Evolutionary conservation across 1,140 invertebrate genomes (phyloP), one percentile per base, ranked within the genome.

Genomic region (Penaeus vannamei): DNA sequence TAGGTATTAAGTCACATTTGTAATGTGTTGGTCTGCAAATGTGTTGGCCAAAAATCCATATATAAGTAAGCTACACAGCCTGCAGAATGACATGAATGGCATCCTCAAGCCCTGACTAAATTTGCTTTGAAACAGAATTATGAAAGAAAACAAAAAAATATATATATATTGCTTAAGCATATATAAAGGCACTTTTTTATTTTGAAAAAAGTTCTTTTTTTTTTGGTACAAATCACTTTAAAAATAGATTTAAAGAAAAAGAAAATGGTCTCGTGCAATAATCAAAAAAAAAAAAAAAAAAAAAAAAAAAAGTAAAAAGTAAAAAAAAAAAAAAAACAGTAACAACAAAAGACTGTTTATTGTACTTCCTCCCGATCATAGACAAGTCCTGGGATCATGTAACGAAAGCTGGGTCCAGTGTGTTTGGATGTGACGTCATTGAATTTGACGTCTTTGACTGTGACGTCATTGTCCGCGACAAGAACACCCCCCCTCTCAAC

Each of bases 161-260:
- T 53, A 53, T 53, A 53, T 53, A 53, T 82, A 23, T 82, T 64
- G 46, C 66, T 85, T 82, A 82, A 69, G 46, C 82, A 82, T 87
- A 81, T 82, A 69, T 53, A 53, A 53, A 53, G 53, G 53, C 53
- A 53, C 53, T 53, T 53, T 53, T 53, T 53, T 53, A 53, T 53
- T 53, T 53, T 53, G 53, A 53, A 53, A 53, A 53, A 53, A 53
- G 12, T 69, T n/a, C 83, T 36, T 66, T 42, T 77, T 89, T 32
- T 87, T 87, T 61, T 89, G 87, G 69, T 89, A 89, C 87, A 79
- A 84, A 89, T 89, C 83, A 89, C 59, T 77, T 53, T 14, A 53
- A 53, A 53, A 53, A 42, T 77, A 76, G 32, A 72, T 72, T 72
- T 29, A 72, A 72, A 72, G 42, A 22, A 36, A 76, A 76, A 36